Evolutionary conservation across 2,797 vertebrate genomes (phyloP).

Genomic region (Otus scops): DNA sequence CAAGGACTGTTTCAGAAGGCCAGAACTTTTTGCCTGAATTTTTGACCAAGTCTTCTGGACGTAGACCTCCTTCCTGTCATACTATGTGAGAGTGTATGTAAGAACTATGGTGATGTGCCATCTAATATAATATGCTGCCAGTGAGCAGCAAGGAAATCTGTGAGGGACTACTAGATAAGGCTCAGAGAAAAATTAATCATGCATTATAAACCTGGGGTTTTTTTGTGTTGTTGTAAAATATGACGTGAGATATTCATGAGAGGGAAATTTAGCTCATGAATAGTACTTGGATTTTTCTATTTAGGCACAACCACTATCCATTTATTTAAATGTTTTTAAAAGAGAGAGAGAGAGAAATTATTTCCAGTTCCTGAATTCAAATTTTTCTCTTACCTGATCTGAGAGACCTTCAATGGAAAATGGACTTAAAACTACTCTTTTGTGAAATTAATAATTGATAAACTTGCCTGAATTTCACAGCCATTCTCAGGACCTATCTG

Average conservation of each 20-base stretch:
- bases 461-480: neutral
- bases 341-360: neutral
- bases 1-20: neutral
- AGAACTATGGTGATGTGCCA: neutral
- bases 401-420: neutral
- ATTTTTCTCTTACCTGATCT: neutral
- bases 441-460: neutral
- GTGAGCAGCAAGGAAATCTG: neutral
- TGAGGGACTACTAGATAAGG: neutral
- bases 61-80: neutral
- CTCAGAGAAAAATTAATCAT: neutral
- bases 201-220: neutral
- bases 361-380: neutral
- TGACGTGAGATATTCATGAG: neutral
- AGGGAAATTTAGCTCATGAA: neutral
- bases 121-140: neutral
- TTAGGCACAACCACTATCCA: neutral
- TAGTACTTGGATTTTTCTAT: neutral
- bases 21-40: neutral
- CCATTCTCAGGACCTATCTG: neutral
- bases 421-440: neutral
- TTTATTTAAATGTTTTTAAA: neutral
- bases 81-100: neutral
- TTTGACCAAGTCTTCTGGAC: neutral
- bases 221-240: neutral